Conservation (phyloP, 2,888 invertebrate genomes). For the Blastobasis lacticolella region DNA sequence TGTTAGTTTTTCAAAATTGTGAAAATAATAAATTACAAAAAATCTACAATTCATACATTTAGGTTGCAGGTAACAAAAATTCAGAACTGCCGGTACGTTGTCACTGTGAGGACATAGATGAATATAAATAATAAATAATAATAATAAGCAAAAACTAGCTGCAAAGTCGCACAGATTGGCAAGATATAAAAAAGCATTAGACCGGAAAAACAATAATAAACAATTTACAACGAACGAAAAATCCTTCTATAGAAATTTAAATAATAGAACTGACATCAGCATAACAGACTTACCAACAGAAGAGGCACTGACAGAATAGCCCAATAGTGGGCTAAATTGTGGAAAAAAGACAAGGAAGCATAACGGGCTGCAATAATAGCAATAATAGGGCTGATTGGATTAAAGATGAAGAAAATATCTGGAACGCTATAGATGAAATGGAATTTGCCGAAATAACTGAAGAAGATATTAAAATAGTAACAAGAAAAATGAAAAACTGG, state of each 20-base stretch:
- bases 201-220: not conserved
- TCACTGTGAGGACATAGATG: too few species aligned
- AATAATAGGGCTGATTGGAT: not conserved
- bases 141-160: constrained; percentile 2
- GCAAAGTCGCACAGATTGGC: not conserved
- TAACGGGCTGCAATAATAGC: rapidly evolving
- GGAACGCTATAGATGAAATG: not conserved
- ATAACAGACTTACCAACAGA: not conserved
- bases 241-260: not conserved
- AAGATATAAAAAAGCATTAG: not conserved
- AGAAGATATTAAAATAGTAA: not conserved
- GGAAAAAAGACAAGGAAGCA: not conserved
- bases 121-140: too few species aligned
- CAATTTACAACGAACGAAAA: not conserved
- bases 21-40: too few species aligned
- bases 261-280: too few species aligned
- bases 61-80: too few species aligned
- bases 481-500: not conserved
- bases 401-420: not conserved
- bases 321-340: too few species aligned
- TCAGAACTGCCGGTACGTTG: too few species aligned
- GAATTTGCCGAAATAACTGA: not conserved
- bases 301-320: too few species aligned
- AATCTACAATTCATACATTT: too few species aligned
- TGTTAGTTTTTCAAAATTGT: too few species aligned